Conservation (phyloP, 2,797 vertebrate species). For the Pelochelys cantorii region DNA sequence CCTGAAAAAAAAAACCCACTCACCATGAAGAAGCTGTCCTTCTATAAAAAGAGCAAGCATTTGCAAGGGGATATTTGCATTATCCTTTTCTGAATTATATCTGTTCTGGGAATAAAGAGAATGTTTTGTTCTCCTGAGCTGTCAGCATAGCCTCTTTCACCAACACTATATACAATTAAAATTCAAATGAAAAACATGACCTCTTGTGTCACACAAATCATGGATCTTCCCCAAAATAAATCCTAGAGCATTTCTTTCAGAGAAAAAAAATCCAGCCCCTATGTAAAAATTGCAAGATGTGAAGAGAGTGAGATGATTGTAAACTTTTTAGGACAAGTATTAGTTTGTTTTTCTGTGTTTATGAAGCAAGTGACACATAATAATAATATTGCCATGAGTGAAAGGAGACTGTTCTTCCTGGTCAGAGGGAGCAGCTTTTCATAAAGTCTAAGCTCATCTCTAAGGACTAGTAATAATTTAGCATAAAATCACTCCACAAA, state of each 20-base stretch:
- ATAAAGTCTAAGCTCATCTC: conserved; percentile 8
- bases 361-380: too few relatives aligned
- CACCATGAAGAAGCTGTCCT: background rate
- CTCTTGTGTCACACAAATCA: too few relatives aligned
- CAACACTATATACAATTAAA: background rate
- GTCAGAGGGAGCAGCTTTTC: background rate
- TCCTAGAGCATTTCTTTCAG: background rate
- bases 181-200: background rate
- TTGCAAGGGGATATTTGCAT: background rate
- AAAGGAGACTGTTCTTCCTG: conserved; percentile 12
- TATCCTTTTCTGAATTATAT: background rate
- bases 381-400: background rate
- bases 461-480: conserved; percentile 1
- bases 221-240: background rate
- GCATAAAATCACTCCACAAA: background rate
- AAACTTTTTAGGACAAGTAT: too few relatives aligned
- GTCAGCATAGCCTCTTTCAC: background rate
- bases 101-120: background rate
- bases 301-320: too few relatives aligned
- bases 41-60: background rate
- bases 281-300: background rate
- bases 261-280: background rate
- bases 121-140: background rate
- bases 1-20: background rate
- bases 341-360: too few relatives aligned